Conservation (phyloP, 2,113 vertebrate genomes). For the Pimephales promelas region DNA sequence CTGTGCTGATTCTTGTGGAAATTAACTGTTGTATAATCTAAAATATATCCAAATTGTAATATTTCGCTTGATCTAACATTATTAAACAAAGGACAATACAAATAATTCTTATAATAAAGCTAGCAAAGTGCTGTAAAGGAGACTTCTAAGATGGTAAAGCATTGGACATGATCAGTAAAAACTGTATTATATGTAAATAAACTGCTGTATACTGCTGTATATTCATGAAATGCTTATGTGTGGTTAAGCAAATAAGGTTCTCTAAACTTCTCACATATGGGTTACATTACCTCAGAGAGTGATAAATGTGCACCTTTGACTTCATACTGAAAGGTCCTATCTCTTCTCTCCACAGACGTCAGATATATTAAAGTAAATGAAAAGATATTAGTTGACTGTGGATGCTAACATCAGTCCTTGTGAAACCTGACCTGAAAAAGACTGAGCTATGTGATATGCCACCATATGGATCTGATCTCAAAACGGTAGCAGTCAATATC, state of each 20-base stretch:
- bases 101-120: background rate
- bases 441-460: conserved; percentile 34
- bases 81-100: background rate
- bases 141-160: background rate
- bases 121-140: background rate
- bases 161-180: background rate
- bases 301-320: conserved; percentile 32
- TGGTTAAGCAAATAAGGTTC: conserved; percentile 13
- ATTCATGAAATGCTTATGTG: background rate
- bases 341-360: conserved; percentile 8
- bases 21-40: background rate
- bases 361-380: conserved; percentile 17
- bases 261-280: background rate
- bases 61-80: background rate
- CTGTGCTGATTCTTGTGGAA: background rate
- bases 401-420: conserved; percentile 13
- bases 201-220: background rate
- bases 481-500: conserved; percentile 52
- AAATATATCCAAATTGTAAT: background rate
- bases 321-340: conserved; percentile 26
- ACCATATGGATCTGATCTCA: conserved; percentile 55
- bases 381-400: conserved; percentile 19
- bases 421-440: conserved; percentile 37
- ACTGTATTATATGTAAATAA: background rate
- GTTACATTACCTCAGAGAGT: conserved; percentile 8